Conservation (phyloP, 2,113 vertebrate species). For the Tragulus kanchil region DNA sequence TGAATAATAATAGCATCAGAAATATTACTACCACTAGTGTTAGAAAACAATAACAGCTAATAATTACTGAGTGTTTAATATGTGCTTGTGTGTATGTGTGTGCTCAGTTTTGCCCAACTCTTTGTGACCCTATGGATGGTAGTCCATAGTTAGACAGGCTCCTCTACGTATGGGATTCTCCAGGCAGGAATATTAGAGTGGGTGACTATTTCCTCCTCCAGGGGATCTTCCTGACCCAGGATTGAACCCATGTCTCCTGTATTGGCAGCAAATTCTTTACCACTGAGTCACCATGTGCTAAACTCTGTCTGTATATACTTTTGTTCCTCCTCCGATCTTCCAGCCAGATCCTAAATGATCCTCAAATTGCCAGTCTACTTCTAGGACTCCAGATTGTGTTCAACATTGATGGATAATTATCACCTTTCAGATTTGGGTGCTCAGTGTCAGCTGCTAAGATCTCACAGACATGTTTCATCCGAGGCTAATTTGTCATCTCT, state of each 20-base stretch:
- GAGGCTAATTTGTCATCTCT: neutral
- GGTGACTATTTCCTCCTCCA: neutral
- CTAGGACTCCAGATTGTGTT: neutral
- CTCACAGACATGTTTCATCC: neutral
- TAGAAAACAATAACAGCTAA: neutral
- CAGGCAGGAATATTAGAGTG: neutral
- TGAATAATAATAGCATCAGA: rapidly evolving
- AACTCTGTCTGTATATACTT: neutral
- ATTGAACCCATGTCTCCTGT: neutral
- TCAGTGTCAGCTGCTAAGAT: neutral
- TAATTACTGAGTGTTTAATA: rapidly evolving
- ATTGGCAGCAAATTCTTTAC: neutral
- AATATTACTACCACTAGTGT: rapidly evolving
- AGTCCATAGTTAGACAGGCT: neutral
- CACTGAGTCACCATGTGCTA: neutral
- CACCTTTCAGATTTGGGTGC: neutral
- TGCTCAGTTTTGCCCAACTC: rapidly evolving
- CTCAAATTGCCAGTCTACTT: neutral
- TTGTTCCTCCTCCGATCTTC: no score
- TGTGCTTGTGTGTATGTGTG: neutral
- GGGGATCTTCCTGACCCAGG: neutral
- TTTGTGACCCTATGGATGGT: neutral
- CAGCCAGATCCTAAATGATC: no score
- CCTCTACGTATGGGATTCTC: neutral
- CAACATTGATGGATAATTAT: neutral